Conservation (phyloP, 2,888 invertebrate species). For the Sinohyriopsis cumingii region DNA sequence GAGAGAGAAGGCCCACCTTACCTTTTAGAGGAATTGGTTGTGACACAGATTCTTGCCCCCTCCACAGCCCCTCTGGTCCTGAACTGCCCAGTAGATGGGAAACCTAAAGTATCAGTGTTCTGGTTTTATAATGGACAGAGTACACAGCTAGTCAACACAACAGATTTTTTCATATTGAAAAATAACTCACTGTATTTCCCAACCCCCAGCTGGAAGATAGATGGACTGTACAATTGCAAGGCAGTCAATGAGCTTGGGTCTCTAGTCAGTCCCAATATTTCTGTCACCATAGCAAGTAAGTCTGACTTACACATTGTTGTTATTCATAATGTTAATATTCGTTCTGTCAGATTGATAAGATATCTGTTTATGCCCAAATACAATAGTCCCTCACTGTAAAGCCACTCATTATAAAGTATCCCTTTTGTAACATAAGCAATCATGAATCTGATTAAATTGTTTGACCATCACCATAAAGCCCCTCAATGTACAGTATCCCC, state of each 20-base stretch:
- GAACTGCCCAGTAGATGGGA: constrained; percentile 53
- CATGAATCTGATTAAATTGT: no score
- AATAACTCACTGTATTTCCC: constrained; percentile 55
- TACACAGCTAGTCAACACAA: constrained; percentile 28
- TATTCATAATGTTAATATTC: background rate
- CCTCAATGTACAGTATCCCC: no score
- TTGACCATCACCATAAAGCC: no score
- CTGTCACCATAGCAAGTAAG: constrained; percentile 59
- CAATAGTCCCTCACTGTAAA: background rate
- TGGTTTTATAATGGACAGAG: constrained; percentile 40
- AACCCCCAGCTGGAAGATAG: constrained; percentile 31
- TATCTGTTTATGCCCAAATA: background rate
- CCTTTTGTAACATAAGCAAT: no score
- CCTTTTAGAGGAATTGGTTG: constrained; percentile 31
- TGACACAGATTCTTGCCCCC: constrained; percentile 36
- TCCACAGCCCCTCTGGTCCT: constrained; percentile 40
- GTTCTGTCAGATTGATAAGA: background rate
- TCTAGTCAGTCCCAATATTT: constrained; percentile 36
- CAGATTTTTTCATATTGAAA: constrained; percentile 22
- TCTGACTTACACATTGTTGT: constrained; percentile 4
- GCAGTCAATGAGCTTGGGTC: constrained; percentile 52
- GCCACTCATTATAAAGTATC: no score
- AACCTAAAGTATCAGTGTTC: constrained; percentile 46
- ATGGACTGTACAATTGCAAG: constrained; percentile 56
- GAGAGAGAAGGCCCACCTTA: constrained; percentile 38